These are phyloP conservation scores for Timandra comae DNA, from an alignment of 2,888 invertebrate genomes.

Conservation along the genomic window DNA sequence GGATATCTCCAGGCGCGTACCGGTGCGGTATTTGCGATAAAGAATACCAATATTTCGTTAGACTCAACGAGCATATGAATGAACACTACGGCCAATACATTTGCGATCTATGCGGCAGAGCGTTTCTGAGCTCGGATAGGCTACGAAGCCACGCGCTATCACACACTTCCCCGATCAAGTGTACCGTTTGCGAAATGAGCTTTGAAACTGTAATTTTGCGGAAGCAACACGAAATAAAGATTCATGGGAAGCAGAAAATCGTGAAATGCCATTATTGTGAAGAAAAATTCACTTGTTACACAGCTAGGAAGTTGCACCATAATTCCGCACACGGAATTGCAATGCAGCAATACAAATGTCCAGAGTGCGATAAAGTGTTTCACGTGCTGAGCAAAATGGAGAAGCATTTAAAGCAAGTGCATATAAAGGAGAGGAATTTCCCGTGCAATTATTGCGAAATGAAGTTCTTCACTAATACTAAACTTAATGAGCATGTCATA, in stretches of 20 bases:
- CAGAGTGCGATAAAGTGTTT: conserved; percentile 50
- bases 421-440: conserved; percentile 61
- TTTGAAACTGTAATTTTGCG: conserved; percentile 48
- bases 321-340: conserved; percentile 37
- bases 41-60: conserved; percentile 56
- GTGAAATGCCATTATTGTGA: conserved; percentile 52
- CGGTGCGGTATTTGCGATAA: conserved; percentile 51
- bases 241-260: conserved; percentile 41
- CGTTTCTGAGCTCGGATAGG: conserved; percentile 52
- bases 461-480: conserved; percentile 68
- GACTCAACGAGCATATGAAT: conserved; percentile 67
- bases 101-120: conserved; percentile 61
- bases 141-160: conserved; percentile 46
- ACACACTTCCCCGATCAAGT: conserved; percentile 49
- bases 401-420: conserved; percentile 58
- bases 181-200: conserved; percentile 40
- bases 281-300: conserved; percentile 49
- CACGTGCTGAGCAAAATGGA: conserved; percentile 52
- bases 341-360: conserved; percentile 42
- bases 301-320: conserved; percentile 47
- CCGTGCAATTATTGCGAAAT: conserved; percentile 40
- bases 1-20: conserved; percentile 32
- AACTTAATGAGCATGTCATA: conserved; percentile 70
- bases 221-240: conserved; percentile 40
- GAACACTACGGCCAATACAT: conserved; percentile 53